Evolutionary conservation across 2,797 vertebrate genomes (phyloP).

Genomic region (Darevskia mixta): DNA sequence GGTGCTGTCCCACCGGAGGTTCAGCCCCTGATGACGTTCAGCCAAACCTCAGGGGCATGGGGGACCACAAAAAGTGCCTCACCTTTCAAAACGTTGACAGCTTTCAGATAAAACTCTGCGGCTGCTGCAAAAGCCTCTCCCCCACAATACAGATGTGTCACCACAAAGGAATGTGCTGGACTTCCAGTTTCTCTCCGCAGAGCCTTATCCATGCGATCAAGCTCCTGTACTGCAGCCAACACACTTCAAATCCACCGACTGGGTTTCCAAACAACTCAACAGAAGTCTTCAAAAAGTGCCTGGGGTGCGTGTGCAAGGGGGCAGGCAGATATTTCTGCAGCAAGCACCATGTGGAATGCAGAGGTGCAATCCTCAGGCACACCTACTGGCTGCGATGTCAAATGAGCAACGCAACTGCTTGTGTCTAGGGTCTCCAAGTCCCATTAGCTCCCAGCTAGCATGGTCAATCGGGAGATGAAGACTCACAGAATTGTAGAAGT

Average conservation of each 20-base stretch:
- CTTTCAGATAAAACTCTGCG: neutral
- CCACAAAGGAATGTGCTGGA: constrained; percentile 18
- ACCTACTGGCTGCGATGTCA: neutral
- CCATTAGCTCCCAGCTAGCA: no score
- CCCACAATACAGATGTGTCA: neutral
- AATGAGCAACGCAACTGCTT: neutral
- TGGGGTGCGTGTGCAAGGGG: neutral
- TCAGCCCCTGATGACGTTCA: no score
- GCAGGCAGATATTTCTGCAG: neutral
- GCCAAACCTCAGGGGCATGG: no score
- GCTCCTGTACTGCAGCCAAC: neutral
- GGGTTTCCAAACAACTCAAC: constrained; percentile 3
- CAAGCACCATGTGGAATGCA: neutral
- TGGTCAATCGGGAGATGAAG: no score
- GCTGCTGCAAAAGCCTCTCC: constrained; percentile 8
- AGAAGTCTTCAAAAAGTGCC: constrained; percentile 21
- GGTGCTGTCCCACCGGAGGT: no score
- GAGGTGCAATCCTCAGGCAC: neutral
- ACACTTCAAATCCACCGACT: neutral
- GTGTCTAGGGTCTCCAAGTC: neutral
- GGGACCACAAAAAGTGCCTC: no score
- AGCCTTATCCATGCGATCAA: neutral
- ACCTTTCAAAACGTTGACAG: no score
- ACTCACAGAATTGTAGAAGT: no score
- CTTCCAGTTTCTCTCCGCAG: neutral